Percentiles rank a stretch among this genome's conserved stretches.
Conservation (phyloP, 2,888 invertebrate genomes). For the Dryobota labecula region DNA sequence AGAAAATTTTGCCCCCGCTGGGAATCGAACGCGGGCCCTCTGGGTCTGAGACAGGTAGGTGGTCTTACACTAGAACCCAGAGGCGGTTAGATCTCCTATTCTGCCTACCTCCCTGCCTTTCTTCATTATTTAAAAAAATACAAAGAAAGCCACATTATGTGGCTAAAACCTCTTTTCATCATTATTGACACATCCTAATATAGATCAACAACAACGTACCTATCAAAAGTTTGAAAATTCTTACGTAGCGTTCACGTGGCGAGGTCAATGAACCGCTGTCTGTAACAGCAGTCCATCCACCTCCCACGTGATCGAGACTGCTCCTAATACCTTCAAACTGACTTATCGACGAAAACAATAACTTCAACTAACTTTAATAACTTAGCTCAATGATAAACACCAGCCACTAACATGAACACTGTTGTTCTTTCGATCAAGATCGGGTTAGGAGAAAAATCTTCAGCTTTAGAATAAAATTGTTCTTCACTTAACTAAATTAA, state of each 20-base stretch:
- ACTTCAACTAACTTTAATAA: conserved; percentile 34
- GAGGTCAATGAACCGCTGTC: too few relatives aligned
- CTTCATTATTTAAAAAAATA: neutral
- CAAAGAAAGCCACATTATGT: neutral
- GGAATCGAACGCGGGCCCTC: too few relatives aligned
- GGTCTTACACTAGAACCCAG: too few relatives aligned
- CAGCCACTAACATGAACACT: conserved; percentile 4
- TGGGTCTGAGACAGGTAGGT: too few relatives aligned
- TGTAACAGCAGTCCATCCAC: neutral
- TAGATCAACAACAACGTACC: neutral
- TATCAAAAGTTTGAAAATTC: neutral
- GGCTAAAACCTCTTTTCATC: neutral
- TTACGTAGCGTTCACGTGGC: too few relatives aligned
- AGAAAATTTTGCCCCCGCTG: too few relatives aligned
- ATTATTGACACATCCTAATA: neutral
- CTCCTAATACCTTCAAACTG: neutral
- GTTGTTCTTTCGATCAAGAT: conserved; percentile 26
- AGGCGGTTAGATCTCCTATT: too few relatives aligned
- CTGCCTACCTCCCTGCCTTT: neutral
- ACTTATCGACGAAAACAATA: conserved; percentile 6
- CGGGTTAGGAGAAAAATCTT: conserved; percentile 33
- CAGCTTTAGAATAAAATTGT: conserved; percentile 51
- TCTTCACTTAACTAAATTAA: conserved; percentile 37
- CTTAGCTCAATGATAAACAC: conserved; percentile 27
- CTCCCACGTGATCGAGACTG: neutral